Percentiles rank a stretch among this genome's conserved stretches.
These are phyloP conservation scores for Cyprinodon variegatus DNA, from an alignment of 2,113 vertebrate species.

Conservation along the genomic window DNA sequence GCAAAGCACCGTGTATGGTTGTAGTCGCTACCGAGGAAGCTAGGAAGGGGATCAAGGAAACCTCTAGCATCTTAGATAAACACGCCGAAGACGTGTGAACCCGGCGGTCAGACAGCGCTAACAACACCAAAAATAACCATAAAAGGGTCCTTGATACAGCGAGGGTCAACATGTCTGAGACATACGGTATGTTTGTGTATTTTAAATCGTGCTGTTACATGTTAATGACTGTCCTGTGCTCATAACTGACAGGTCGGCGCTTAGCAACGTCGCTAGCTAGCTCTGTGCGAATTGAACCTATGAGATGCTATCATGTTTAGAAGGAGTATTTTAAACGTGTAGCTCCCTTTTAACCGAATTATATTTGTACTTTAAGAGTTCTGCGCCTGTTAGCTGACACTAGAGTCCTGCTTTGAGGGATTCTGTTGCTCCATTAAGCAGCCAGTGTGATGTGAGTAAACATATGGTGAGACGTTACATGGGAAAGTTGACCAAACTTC, in stretches of 20 bases:
- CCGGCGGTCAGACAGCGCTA: constrained; percentile 23
- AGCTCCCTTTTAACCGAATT: not conserved
- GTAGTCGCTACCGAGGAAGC: constrained; percentile 44
- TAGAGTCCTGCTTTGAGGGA: not conserved
- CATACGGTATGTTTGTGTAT: constrained; percentile 77
- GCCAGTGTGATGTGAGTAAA: not conserved
- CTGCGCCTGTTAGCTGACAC: not conserved
- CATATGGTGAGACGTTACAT: constrained; percentile 21
- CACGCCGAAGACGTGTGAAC: constrained; percentile 49
- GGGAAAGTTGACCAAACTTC: constrained; percentile 60
- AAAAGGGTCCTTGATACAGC: constrained; percentile 35
- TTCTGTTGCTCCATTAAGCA: constrained; percentile 13
- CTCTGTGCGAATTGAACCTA: constrained; percentile 22
- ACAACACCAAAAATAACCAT: constrained; percentile 19
- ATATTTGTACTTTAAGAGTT: accelerated
- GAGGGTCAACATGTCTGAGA: constrained; percentile 83
- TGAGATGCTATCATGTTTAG: not conserved
- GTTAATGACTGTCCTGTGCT: not conserved
- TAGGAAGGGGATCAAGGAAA: constrained; percentile 48
- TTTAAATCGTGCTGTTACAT: constrained; percentile 1
- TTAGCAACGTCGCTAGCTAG: constrained; percentile 41
- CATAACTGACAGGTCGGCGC: constrained; percentile 17
- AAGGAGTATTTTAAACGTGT: not conserved
- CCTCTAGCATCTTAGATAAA: constrained; percentile 61
- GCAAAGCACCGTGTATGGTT: constrained; percentile 41